Conservation (phyloP, 2,888 invertebrate species). For the Glyphotaelius pellucidus region DNA sequence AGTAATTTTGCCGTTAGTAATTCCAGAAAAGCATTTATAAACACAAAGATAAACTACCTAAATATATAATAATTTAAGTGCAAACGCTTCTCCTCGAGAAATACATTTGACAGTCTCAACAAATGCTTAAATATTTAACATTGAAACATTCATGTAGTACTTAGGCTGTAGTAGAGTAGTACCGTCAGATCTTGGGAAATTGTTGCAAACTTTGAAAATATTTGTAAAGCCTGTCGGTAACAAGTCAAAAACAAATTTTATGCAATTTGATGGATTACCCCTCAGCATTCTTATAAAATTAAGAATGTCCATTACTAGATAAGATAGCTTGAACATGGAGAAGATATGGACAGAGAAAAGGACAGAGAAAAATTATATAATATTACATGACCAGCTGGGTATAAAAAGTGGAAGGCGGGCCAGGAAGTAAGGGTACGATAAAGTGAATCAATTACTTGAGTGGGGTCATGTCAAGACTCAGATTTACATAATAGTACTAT, state of each 20-base stretch:
- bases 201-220: conserved; percentile 7
- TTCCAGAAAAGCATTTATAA: background rate
- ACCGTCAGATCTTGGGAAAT: background rate
- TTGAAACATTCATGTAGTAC: background rate
- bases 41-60: background rate
- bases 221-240: conserved; percentile 16
- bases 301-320: background rate
- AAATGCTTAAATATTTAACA: conserved; percentile 15
- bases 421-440: no score
- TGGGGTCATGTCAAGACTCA: no score
- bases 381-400: no score
- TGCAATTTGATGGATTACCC: background rate
- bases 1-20: background rate
- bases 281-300: background rate
- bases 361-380: no score
- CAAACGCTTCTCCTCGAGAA: background rate
- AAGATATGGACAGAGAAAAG: background rate
- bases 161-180: background rate
- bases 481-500: no score
- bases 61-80: conserved; percentile 13
- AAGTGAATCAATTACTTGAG: no score
- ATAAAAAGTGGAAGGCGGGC: no score
- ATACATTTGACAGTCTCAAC: background rate
- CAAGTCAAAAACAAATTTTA: conserved; percentile 5
- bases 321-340: background rate